Evolutionary conservation across 2,888 invertebrate species (phyloP), one percentile per base, ranked within the genome.

Genomic region (Alitta virens): DNA sequence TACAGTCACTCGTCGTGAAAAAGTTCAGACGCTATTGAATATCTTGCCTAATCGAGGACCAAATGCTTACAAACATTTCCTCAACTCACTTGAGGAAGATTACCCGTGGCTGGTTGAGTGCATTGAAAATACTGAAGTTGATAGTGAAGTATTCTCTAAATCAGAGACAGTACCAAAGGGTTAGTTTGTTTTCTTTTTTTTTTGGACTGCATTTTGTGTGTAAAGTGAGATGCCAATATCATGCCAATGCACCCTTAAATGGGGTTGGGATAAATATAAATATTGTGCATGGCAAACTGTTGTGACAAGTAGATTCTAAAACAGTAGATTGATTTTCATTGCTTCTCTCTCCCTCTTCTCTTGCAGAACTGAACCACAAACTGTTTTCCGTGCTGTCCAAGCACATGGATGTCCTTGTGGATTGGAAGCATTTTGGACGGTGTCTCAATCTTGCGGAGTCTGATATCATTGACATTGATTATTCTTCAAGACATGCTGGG

Each of bases 391-490:
- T 43, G 21, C 24, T 57, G 23, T 25, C 52, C 33, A 16, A 53
- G 7, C 27, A 62, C 43, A 51, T 49, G 9, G 46, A 56, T 16
- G 53, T 57, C 5, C 50, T 58, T 24, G 18, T 16, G 0, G 40
- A 60, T 24, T 63, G 55, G 51, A 59, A 51, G 33, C 14, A n/a
- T 16, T n/a, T 60, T 38, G 56, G 49, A n/a, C 12, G 63, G 16
- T 7, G 25, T 7, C 43, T 63, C 24, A 52, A 43, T 21, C n/a
- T 63, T 2, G 21, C 27, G 3, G 56, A 63, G 16, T 2, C 21
- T 42, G 63, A 63, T 42, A 55, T 63, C 12, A 33, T 50, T 9
- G 56, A 63, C 3, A 56, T 63, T 16, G 52, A 60, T 25, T 52
- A 38, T 12, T 33, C 33, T 51, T 50, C 42, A 0, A 40, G 56